Percentiles rank a stretch among this genome's conserved stretches.
Evolutionary conservation across 2,113 vertebrate genomes (phyloP).

Genomic region (Anhinga anhinga): DNA sequence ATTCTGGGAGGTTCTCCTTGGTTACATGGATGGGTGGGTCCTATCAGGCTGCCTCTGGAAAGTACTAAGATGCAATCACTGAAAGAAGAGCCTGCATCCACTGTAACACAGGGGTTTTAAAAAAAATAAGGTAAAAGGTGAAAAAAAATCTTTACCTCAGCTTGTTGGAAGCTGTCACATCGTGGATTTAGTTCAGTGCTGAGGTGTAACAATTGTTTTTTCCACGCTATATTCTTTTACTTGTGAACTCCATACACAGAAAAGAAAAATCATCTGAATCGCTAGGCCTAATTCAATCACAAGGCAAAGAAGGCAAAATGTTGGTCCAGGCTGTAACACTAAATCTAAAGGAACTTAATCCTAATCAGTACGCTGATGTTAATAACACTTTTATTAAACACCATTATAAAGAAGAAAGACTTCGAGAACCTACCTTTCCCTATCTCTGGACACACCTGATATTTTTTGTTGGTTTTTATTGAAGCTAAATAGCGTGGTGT

Average conservation of each 20-base stretch:
- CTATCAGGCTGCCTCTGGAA: background rate
- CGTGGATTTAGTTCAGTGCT: background rate
- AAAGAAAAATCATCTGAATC: background rate
- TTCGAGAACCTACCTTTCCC: background rate
- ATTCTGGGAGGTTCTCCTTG: background rate
- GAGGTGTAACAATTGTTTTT: background rate
- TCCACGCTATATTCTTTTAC: background rate
- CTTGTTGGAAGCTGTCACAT: background rate
- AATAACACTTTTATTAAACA: background rate
- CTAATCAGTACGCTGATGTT: background rate
- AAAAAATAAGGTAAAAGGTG: background rate
- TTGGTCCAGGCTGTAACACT: background rate
- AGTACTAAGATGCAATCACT: background rate
- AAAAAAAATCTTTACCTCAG: background rate
- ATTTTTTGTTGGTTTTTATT: background rate
- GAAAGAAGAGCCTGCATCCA: background rate
- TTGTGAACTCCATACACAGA: background rate
- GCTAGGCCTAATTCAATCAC: background rate
- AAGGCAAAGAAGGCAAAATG: background rate
- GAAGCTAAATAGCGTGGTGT: background rate
- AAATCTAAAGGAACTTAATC: background rate
- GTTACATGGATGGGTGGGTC: background rate
- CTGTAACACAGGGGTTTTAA: rapidly evolving
- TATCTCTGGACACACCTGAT: background rate
- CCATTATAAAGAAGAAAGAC: background rate